Evolutionary conservation across 2,888 invertebrate genomes (phyloP).

Genomic region (Encarsia formosa): DNA sequence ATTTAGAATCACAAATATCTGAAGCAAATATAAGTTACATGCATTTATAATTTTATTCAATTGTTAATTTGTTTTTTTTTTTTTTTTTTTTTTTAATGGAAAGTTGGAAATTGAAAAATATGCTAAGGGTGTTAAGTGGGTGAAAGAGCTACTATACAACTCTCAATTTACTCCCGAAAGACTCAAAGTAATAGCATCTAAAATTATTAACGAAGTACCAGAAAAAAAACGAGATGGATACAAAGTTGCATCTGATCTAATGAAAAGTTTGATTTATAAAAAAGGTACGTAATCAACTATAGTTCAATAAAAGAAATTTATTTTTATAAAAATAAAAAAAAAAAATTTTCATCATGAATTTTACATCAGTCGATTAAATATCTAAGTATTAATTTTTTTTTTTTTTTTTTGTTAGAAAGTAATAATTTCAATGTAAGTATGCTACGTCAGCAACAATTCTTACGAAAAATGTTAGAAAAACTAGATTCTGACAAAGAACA

Average conservation of each 20-base stretch:
- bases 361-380: background rate
- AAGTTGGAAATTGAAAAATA: constrained; percentile 78
- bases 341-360: constrained; percentile 5
- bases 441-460: constrained; percentile 72
- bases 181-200: constrained; percentile 71
- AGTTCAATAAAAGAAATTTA: too few species aligned
- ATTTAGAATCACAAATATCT: too few species aligned
- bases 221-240: constrained; percentile 71
- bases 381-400: too few species aligned
- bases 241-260: constrained; percentile 61
- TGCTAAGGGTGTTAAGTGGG: constrained; percentile 68
- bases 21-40: too few species aligned
- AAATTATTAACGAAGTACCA: constrained; percentile 77
- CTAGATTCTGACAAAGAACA: constrained; percentile 55
- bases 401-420: constrained; percentile 60
- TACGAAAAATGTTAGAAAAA: constrained; percentile 63
- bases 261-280: constrained; percentile 59
- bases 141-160: constrained; percentile 70
- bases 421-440: constrained; percentile 70
- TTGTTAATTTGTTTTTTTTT: too few species aligned
- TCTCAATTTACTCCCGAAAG: constrained; percentile 71
- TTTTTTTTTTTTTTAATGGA: too few species aligned
- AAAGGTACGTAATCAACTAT: too few species aligned
- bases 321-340: too few species aligned
- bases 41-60: too few species aligned